A percentile compares a stretch with the other conserved stretches of the same genome.
These are phyloP conservation scores for Sminthurinus signatus DNA, from an alignment of 1,140 invertebrate genomes.

Conservation along the genomic window DNA sequence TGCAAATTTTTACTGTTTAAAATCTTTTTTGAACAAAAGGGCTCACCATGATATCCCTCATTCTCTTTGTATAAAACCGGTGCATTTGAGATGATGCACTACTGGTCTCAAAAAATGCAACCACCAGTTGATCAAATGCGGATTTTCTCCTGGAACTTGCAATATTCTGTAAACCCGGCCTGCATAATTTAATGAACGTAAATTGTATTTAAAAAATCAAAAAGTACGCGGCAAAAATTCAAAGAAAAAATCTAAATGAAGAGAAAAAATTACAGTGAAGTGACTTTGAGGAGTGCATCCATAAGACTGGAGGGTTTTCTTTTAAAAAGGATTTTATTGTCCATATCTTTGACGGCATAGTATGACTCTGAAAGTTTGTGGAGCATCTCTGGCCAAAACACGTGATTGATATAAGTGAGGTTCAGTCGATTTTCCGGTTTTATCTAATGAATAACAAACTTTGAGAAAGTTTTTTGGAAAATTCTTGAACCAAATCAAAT, in stretches of 20 bases:
- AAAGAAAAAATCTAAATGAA: background rate
- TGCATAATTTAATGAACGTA: background rate
- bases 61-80: conserved; percentile 9
- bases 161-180: background rate
- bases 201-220: background rate
- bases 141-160: too few relatives aligned
- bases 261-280: background rate
- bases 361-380: background rate
- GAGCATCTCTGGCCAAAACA: conserved; percentile 4
- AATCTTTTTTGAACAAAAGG: too few relatives aligned
- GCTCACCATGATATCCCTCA: conserved; percentile 2
- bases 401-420: background rate
- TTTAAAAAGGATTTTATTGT: conserved; percentile 5
- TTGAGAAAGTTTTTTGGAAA: background rate
- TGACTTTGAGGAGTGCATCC: conserved; percentile 7
- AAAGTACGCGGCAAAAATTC: background rate
- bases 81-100: background rate
- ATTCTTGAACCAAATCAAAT: background rate
- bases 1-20: too few relatives aligned
- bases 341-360: background rate
- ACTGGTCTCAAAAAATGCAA: conserved; percentile 2
- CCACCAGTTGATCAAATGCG: background rate
- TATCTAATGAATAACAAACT: background rate
- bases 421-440: background rate
- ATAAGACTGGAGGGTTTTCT: conserved; percentile 1